Percentiles rank a stretch among this genome's conserved stretches.
These are phyloP conservation scores for Calephelis virginiensis DNA, from an alignment of 1,140 invertebrate species.

Conservation along the genomic window DNA sequence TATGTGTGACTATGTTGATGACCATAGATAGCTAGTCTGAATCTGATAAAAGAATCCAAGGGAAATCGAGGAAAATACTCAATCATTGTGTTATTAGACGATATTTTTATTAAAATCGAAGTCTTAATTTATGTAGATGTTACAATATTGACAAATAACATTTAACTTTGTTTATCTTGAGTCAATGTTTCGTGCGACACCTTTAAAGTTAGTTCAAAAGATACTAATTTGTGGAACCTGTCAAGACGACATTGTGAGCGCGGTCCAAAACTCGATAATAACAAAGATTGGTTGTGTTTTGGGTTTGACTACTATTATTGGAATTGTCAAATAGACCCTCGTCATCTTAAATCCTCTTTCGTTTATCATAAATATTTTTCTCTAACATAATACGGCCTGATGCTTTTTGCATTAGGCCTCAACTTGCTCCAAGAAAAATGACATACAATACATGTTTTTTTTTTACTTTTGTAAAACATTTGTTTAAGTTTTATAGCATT, in stretches of 20 bases:
- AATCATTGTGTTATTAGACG: too few species aligned
- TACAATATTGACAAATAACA: too few species aligned
- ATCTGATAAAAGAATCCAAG: too few species aligned
- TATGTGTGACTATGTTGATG: too few species aligned
- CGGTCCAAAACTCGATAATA: not conserved
- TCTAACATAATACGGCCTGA: not conserved
- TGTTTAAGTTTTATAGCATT: not conserved
- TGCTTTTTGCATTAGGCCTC: not conserved
- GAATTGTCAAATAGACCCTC: conserved; percentile 45
- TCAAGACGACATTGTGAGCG: not conserved
- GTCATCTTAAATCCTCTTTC: conserved; percentile 57
- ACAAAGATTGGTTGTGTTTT: conserved; percentile 1
- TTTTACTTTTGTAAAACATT: not conserved
- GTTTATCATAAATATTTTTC: conserved; percentile 42
- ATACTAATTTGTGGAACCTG: too few species aligned
- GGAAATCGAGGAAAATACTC: too few species aligned
- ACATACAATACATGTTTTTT: not conserved
- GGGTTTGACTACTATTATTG: conserved; percentile 1
- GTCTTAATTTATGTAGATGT: too few species aligned
- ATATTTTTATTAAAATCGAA: too few species aligned
- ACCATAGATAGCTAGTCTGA: too few species aligned
- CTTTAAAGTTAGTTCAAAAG: too few species aligned
- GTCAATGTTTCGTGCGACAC: too few species aligned
- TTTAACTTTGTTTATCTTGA: too few species aligned
- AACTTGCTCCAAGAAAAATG: not conserved